Conservation (phyloP, 2,113 vertebrate species). For the Tangachromis dhanisi region DNA sequence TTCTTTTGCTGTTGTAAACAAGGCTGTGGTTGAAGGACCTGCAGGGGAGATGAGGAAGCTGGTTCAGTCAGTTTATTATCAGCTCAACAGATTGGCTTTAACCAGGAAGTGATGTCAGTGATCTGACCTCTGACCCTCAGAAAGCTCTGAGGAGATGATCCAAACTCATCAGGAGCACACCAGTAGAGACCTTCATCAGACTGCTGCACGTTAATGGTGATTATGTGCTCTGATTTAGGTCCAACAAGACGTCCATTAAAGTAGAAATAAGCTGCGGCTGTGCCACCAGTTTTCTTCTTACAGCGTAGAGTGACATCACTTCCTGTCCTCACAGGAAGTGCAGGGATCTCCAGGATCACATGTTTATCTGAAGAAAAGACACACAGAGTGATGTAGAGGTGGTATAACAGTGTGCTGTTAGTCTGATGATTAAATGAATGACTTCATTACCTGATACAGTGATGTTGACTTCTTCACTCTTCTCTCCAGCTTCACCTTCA, state of each 20-base stretch:
- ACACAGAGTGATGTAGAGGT: too few relatives aligned
- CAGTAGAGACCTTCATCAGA: not conserved
- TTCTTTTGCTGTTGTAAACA: not conserved
- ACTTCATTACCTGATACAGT: not conserved
- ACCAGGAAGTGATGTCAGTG: not conserved
- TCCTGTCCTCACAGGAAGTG: not conserved
- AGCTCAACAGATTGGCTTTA: not conserved
- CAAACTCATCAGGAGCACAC: rapidly evolving
- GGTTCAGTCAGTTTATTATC: not conserved
- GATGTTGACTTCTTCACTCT: not conserved
- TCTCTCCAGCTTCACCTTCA: not conserved
- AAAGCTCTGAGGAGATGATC: not conserved
- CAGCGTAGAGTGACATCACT: not conserved
- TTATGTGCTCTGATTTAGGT: too few relatives aligned
- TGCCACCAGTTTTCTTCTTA: not conserved
- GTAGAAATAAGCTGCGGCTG: rapidly evolving
- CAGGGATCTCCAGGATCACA: not conserved
- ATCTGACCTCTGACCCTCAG: not conserved
- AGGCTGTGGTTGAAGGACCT: not conserved
- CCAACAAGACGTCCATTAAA: rapidly evolving
- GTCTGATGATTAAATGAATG: rapidly evolving
- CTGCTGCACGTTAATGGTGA: not conserved
- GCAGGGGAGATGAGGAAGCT: not conserved
- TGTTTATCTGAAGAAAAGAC: not conserved
- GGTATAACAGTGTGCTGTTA: not conserved